Base-by-base conservation (phyloP, 2,888 invertebrate species). In the Hipparchia semele region DNA sequence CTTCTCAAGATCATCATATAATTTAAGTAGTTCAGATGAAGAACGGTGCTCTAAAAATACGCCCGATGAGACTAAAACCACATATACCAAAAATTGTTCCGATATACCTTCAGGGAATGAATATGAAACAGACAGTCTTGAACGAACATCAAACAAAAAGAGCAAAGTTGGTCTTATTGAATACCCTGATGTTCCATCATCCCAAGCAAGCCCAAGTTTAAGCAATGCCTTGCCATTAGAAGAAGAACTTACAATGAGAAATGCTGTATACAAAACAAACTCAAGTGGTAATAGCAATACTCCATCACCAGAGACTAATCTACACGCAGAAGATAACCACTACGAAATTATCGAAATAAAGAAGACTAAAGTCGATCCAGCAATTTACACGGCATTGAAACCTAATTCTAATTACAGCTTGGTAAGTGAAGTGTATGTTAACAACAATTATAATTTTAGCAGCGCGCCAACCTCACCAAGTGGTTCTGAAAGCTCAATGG, bases 361-460 rank as follows among this genome's bases (percentile, higher is more conserved):
- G 70, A 84, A 83, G 70, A 69, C 76, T 49, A 83, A 83, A 71
- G 76, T 72, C 6, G 82, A 83, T 66, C 69, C 78, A 60, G 76
- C 60, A 12, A 49, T 67, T 33, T 69, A 73, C 70, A 70, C 70
- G 13, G 65, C 68, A 56, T 33, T 69, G n/a, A 74, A 70, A 70
- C 64, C 92, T 94, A 81, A 87, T 12, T 94, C 94, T 71, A 95
- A 95, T 68, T 96, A 96, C 78, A 96, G 96, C 79, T 89, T 97
- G 78, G 96, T 97, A 4, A 97, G 96, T 81, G 97, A 97, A 88
- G 97, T 97, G 0, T 97, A 97, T 81, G 97, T 97, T 0, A 97
- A 97, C 83, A 96, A 96, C 82, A 96, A 95, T 49, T 97, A 96
- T 80, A 95, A 95, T 80, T 95, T 95, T 79, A 94, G 94, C 33